A percentile compares a stretch with the other conserved stretches of the same genome.
These are phyloP conservation scores for Synanthedon vespiformis DNA, from an alignment of 2,888 invertebrate species.

Conservation along the genomic window DNA sequence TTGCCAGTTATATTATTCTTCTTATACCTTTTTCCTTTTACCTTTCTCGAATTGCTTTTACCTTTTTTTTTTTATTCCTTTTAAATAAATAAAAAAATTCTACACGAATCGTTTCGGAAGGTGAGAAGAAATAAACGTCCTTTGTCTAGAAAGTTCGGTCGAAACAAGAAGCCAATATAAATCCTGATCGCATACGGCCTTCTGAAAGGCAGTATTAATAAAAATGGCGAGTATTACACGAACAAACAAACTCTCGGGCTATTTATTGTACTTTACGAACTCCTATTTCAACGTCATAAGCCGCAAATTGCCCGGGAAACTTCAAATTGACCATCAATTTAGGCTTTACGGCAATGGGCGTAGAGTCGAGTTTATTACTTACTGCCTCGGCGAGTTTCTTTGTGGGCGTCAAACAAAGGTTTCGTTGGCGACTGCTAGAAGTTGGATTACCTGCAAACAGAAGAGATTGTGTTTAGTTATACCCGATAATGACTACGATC, in stretches of 20 bases:
- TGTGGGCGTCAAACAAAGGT: not conserved
- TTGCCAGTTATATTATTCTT: too few relatives aligned
- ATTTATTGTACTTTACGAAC: not conserved
- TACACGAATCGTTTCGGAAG: too few relatives aligned
- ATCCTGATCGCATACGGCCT: not conserved
- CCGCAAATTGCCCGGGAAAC: not conserved
- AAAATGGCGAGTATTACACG: not conserved
- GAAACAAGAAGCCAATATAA: too few relatives aligned
- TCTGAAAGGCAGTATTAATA: not conserved
- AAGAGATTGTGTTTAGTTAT: not conserved
- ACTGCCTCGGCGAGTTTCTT: not conserved
- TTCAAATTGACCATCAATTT: not conserved
- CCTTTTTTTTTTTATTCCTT: too few relatives aligned
- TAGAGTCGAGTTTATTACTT: not conserved
- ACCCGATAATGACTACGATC: too few relatives aligned
- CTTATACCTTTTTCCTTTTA: too few relatives aligned
- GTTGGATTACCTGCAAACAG: slow-evolving; percentile 5
- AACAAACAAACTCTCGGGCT: not conserved
- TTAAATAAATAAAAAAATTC: too few relatives aligned
- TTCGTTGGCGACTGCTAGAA: slow-evolving; percentile 2
- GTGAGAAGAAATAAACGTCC: too few relatives aligned
- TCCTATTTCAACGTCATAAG: not conserved
- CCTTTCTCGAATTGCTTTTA: too few relatives aligned
- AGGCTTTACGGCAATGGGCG: not conserved
- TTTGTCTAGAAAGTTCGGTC: too few relatives aligned